phyloP scores from a whole-genome alignment of 2,797 vertebrate genomes.

The Neopelma chrysocephalum region DNA sequence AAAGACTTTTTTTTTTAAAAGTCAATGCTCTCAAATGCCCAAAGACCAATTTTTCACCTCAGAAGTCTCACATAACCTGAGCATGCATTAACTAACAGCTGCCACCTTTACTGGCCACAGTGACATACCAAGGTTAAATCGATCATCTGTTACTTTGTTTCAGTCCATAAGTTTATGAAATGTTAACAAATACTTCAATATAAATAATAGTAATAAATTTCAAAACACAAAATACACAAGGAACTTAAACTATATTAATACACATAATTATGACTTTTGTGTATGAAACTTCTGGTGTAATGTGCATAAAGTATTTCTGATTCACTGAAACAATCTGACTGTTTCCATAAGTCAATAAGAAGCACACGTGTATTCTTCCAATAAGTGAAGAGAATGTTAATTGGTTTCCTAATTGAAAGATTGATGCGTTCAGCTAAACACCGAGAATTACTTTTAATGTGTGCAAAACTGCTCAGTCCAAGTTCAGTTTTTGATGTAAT shows the following conservation, averaged over 20 bases:
- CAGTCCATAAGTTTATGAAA: not conserved
- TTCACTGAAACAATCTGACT: not conserved
- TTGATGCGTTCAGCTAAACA: not conserved
- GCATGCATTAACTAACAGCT: not conserved
- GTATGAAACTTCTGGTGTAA: not conserved
- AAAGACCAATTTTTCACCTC: not conserved
- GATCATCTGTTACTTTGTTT: not conserved
- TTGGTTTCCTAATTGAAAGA: not conserved
- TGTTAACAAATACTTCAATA: not conserved
- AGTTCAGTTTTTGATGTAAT: not conserved
- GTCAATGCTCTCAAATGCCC: not conserved
- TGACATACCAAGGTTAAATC: not conserved
- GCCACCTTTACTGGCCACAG: not conserved
- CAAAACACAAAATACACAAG: not conserved
- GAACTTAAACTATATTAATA: not conserved
- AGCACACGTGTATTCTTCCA: not conserved
- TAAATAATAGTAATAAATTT: not conserved
- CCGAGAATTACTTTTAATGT: not conserved
- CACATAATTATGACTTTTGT: not conserved
- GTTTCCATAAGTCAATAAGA: not conserved
- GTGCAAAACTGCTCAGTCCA: not conserved
- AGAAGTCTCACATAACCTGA: not conserved
- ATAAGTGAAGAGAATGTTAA: not conserved
- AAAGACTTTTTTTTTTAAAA: not conserved
- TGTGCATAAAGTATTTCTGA: not conserved